Evolutionary conservation across 2,888 invertebrate species (phyloP), one percentile per base, ranked within the genome.

Genomic region (Eupithecia pulchellata): DNA sequence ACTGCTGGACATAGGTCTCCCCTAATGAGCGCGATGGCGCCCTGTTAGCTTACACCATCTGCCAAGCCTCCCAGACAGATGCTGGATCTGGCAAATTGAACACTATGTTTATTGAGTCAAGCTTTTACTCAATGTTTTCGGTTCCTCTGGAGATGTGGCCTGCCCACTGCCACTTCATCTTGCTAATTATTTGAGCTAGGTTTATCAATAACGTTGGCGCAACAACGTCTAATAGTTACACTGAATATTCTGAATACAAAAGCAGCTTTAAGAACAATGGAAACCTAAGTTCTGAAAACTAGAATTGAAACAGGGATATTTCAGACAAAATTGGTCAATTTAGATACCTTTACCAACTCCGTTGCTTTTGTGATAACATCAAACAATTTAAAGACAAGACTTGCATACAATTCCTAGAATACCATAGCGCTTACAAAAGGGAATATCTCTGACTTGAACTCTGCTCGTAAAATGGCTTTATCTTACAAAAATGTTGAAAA

Each of bases 401-500:
- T 64, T 57, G 17, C 34, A 65, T 42, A 64, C 57, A 66, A 61
- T 64, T 36, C 20, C 20, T n/a, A 58, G 25, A 57, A 47, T 34
- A 29, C 34, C 32, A n/a, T 5, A 57, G 32, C 32, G 27, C 36
- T 30, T 65, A 64, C 64, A 73, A 69, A 73, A 32, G 32, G 66
- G 60, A 64, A 65, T 70, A 65, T 63, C 58, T 68, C 3, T 58
- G 60, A 58, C 65, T 70, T 68, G 27, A 62, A 39, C 66, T 75
- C 73, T 75, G 75, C 76, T 69, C 72, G 64, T 69, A 67, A 73
- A 73, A 65, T 36, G 64, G 62, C 74, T 60, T 68, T 66, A 71
- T 67, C 72, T 64, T 70, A 73, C 64, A 73, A 69, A 72, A 69
- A 73, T 73, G 69, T 69, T 69, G 47, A 69, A 72, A 76, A 57